Evolutionary conservation across 2,113 vertebrate genomes (phyloP).

Genomic region (Pipa parva): DNA sequence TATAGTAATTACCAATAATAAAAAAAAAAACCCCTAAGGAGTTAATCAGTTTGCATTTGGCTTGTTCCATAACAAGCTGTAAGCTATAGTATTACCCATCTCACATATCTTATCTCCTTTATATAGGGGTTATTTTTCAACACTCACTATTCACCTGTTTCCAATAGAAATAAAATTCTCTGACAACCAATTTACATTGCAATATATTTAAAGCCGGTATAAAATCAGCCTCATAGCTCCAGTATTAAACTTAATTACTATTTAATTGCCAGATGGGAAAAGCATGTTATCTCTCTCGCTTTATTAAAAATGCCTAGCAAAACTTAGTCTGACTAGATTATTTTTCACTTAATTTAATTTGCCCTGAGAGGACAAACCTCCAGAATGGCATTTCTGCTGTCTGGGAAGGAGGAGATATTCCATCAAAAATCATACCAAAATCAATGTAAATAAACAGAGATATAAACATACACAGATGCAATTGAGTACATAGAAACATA

Average conservation of each 20-base stretch:
- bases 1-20: too few species aligned
- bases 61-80: background rate
- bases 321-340: conserved; percentile 31
- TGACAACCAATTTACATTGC: conserved; percentile 37
- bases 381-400: background rate
- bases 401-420: background rate
- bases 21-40: too few species aligned
- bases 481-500: too few species aligned
- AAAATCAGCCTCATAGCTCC: conserved; percentile 22
- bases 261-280: conserved; percentile 41
- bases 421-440: background rate
- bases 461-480: too few species aligned
- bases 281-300: conserved; percentile 29
- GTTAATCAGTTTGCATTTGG: background rate
- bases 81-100: background rate
- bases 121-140: conserved; percentile 40
- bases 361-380: conserved; percentile 4
- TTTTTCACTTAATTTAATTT: conserved; percentile 39
- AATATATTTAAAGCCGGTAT: conserved; percentile 30
- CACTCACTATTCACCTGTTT: conserved; percentile 30
- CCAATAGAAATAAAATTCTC: conserved; percentile 28
- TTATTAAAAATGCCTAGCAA: conserved; percentile 37
- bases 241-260: conserved; percentile 32
- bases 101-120: background rate
- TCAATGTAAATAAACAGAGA: background rate